Conservation (phyloP, 2,113 vertebrate genomes). For the Elachura formosa region DNA sequence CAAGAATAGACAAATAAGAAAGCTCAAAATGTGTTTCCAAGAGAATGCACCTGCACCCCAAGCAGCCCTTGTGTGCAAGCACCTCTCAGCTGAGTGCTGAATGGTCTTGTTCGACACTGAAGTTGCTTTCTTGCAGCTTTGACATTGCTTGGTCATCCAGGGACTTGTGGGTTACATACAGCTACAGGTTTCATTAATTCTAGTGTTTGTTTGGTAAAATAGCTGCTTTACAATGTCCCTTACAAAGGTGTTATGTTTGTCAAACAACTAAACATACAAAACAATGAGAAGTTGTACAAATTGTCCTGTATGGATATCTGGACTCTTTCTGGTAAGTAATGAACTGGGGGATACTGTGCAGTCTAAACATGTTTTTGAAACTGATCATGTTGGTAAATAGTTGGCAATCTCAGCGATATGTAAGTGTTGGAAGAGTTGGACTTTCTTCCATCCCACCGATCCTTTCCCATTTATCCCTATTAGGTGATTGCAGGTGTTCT, state of each 20-base stretch:
- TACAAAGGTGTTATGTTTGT: neutral
- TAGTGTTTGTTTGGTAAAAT: neutral
- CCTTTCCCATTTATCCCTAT: rapidly evolving
- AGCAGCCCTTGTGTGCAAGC: neutral
- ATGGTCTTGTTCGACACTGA: neutral
- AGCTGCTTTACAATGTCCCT: neutral
- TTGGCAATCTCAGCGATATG: rapidly evolving
- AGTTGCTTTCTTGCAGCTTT: neutral
- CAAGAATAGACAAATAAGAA: neutral
- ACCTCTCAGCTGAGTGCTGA: neutral
- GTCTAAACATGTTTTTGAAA: neutral
- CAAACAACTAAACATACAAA: neutral
- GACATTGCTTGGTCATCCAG: neutral
- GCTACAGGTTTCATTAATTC: neutral
- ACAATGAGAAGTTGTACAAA: neutral
- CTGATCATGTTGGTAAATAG: neutral
- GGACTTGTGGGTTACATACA: neutral
- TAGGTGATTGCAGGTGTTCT: neutral
- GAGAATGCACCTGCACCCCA: neutral
- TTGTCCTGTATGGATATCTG: neutral
- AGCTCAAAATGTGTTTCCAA: neutral
- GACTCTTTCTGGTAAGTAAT: neutral
- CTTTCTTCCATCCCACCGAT: neutral
- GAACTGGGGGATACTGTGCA: neutral
- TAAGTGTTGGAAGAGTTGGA: neutral